Conservation (phyloP, 2,797 vertebrate species). For the Argentina silus region DNA sequence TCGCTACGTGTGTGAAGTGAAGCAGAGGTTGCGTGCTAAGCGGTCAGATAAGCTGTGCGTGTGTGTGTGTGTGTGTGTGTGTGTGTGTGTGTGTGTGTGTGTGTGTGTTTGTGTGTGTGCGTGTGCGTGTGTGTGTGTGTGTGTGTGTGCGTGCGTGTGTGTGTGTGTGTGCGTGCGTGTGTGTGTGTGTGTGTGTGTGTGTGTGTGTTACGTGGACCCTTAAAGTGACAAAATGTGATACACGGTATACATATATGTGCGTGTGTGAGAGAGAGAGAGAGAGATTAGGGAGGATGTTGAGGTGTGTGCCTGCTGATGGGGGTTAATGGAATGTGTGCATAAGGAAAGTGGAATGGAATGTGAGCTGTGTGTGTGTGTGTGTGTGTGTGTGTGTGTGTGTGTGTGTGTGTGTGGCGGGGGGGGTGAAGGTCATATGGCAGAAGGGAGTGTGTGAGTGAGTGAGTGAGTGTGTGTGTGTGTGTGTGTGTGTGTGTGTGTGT, state of each 20-base stretch:
- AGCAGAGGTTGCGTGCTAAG: background rate
- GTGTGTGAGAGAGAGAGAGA: background rate
- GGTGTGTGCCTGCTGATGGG: too few relatives aligned
- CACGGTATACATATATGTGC: background rate
- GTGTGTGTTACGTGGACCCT: too few relatives aligned
- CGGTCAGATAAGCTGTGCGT: background rate
- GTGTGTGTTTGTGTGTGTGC: background rate
- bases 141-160: background rate
- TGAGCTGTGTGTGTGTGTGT: background rate
- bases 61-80: background rate
- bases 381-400: background rate
- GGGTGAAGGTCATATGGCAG: too few relatives aligned
- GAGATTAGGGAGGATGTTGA: background rate
- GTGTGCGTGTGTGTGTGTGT: background rate
- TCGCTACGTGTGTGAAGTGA: background rate
- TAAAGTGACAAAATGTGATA: too few relatives aligned
- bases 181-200: background rate
- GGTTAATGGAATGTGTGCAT: too few relatives aligned
- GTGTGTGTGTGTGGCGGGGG: background rate
- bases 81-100: background rate
- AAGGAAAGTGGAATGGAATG: too few relatives aligned
- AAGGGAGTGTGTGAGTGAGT: background rate
- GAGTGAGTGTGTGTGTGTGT: background rate
- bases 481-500: background rate
- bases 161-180: background rate